Evolutionary conservation across 2,113 vertebrate species (phyloP), one percentile per base, ranked within the genome.

Genomic region (Cathartes aura): DNA sequence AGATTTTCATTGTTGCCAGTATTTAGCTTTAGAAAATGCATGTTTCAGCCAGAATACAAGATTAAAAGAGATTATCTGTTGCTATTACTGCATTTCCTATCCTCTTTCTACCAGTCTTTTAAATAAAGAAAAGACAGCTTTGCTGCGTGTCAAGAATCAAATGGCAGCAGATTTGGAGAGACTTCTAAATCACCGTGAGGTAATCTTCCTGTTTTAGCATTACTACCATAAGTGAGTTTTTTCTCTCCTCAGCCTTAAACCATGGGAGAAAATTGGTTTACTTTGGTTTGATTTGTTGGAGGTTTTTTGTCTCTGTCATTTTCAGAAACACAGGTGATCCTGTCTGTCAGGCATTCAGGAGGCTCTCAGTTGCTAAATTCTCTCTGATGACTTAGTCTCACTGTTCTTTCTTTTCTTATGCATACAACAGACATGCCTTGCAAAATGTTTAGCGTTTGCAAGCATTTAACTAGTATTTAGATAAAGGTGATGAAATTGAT

Each of bases 141-240:
- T 99, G 85, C 98, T 99, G 81, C 99, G 99, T 95, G 98, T 98
- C 98, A 99, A 99, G 98, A 99, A 99, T 98, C 99, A 99, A 98
- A 99, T 99, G 99, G 98, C 99, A 8, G 98, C 99, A 58, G 99
- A 99, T 98, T 98, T 99, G 96, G 99, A 99, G 97, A 97, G 98
- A 92, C 99, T 99, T 95, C 99, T 99, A 95, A 99, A 98, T 98
- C 99, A 99, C 91, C 98, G 98, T 95, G 99, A 99, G 99, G 99
- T 99, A 99, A 95, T 97, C 81, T 95, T 96, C 50, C 74, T 76
- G 52, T 94, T 96, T 96, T 91, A 89, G 68, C 64, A 42, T 90
- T 93, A 53, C 88, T 96, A 22, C 22, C 48, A 47, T 95, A 63
- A 89, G 15, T 84, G 27, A 10, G 9, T 59, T 62, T 87, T 74